Evolutionary conservation across 2,113 vertebrate genomes (phyloP), one percentile per base, ranked within the genome.

Genomic region (Chloebia gouldiae): DNA sequence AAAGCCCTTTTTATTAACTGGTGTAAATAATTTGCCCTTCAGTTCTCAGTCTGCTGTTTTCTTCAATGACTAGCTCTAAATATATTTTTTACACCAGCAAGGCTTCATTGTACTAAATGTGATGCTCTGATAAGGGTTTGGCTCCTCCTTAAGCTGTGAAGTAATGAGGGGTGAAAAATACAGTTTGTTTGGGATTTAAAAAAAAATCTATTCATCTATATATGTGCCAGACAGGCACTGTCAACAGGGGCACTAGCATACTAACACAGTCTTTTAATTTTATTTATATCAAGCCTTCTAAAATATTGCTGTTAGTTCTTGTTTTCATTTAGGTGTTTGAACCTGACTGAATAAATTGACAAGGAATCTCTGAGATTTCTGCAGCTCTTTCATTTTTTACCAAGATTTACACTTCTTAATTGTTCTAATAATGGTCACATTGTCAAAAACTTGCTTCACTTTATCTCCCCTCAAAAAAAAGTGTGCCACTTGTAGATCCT

Each of bases 161-260:
- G 10, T 14, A 39, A 47, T 11, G 24, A 39, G 24, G 9, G 4
- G 10, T 68, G 9, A 71, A 45, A 14, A 33, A 53, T 14, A 59
- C 2, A 25, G 2, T 45, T 50, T 50, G 6, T 53, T 49, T 51
- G 1, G 3, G 0, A 9, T 70, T 63, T 47, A n/a, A n/a, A n/a
- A n/a, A 1, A 11, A 50, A 39, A 11, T 28, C 4, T 53, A 3
- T 45, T 30, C 21, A 64, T 45, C 21, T 59, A 2, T 69, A 8
- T 11, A 14, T 18, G 7, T 65, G 42, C 10, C 31, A 66, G 18
- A 16, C 6, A 47, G 56, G 60, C 20, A 11, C 30, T 61, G 11
- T 49, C 28, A 53, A 17, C 6, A 57, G 25, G 9, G 6, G 22
- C 23, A 51, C 8, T 33, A 68, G 13, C 19, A 70, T 7, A 33